Percentiles rank a stretch among this genome's conserved stretches.
phyloP scores from a whole-genome alignment of 2,797 vertebrate genomes.

The Xenentodon cancila region DNA sequence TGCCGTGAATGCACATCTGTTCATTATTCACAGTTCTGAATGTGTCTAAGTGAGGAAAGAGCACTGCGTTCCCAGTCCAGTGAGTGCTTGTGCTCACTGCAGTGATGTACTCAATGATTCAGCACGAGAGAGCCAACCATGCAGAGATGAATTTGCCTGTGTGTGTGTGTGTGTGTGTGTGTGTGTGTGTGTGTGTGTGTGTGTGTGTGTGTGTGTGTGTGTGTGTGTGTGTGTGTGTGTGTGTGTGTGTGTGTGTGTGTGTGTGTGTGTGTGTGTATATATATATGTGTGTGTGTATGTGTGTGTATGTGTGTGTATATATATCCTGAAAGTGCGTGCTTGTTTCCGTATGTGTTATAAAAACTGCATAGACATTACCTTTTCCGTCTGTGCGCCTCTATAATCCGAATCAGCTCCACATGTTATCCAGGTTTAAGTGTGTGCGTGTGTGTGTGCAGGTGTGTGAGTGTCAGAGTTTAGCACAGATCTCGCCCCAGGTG shows the following conservation, averaged over 20 bases:
- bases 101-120: conserved; percentile 70
- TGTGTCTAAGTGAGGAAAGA: conserved; percentile 12
- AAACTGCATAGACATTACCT: conserved; percentile 63
- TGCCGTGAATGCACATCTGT: conserved; percentile 65
- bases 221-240: too few relatives aligned
- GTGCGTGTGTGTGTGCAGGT: conserved; percentile 39
- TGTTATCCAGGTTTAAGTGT: conserved; percentile 69
- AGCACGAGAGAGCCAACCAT: conserved; percentile 62
- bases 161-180: conserved; percentile 23
- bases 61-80: conserved; percentile 48
- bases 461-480: conserved; percentile 31
- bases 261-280: too few relatives aligned
- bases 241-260: too few relatives aligned
- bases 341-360: too few relatives aligned
- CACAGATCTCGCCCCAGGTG: conserved; percentile 66
- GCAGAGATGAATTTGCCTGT: conserved; percentile 46
- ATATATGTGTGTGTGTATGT: too few relatives aligned
- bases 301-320: too few relatives aligned
- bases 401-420: conserved; percentile 79
- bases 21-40: conserved; percentile 60
- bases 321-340: background rate
- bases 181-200: background rate
- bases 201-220: too few relatives aligned
- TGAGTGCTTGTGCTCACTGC: conserved; percentile 54
- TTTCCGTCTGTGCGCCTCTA: conserved; percentile 77